A percentile compares a stretch with the other conserved stretches of the same genome.
These are phyloP conservation scores for Lasioglossum baleicum DNA, from an alignment of 1,140 invertebrate genomes.

Conservation along the genomic window DNA sequence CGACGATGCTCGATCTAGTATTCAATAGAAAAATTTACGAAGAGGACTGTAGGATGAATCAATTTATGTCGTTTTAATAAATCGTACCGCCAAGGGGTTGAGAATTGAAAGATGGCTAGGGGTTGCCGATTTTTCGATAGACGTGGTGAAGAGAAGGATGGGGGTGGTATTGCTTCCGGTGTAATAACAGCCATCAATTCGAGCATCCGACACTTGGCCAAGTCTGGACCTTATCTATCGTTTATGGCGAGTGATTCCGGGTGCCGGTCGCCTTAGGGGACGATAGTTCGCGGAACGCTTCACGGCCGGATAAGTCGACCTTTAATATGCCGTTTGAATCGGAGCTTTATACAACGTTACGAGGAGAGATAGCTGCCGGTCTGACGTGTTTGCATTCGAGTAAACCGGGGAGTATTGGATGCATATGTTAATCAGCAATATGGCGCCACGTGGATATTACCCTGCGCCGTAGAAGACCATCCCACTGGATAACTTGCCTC, in stretches of 20 bases:
- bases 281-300: conserved; percentile 67
- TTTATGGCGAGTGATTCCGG: conserved; percentile 62
- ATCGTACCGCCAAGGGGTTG: no score
- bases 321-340: conserved; percentile 78
- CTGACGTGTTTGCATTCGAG: conserved; percentile 76
- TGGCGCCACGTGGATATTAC: conserved; percentile 75
- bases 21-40: no score
- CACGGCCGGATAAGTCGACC: conserved; percentile 72
- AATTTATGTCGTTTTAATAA: no score
- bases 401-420: conserved; percentile 73
- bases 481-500: conserved; percentile 56
- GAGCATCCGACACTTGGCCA: conserved; percentile 15
- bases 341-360: conserved; percentile 74
- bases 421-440: conserved; percentile 79
- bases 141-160: conserved; percentile 9
- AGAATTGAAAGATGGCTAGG: no score
- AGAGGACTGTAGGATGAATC: no score
- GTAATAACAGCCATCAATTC: conserved; percentile 39
- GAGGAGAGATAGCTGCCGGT: conserved; percentile 71
- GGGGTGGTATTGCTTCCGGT: background rate
- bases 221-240: conserved; percentile 56
- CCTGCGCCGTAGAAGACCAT: conserved; percentile 60
- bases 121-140: background rate
- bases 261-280: conserved; percentile 63
- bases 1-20: no score